phyloP scores from a whole-genome alignment of 2,797 vertebrate genomes.

The Glossophaga mutica region DNA sequence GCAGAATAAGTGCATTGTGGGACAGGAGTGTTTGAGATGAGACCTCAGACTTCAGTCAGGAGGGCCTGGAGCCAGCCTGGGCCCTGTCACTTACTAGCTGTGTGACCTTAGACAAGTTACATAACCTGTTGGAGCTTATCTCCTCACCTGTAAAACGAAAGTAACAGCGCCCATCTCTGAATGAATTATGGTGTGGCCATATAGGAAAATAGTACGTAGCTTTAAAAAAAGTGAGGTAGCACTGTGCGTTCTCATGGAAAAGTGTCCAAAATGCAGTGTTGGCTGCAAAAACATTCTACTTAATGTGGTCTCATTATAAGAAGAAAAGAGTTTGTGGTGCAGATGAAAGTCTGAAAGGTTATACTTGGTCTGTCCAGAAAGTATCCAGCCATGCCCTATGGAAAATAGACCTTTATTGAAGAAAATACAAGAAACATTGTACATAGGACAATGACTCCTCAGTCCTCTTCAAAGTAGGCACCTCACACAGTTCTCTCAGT shows the following conservation, averaged over 20 bases:
- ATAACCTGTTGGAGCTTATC: background rate
- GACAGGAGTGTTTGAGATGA: background rate
- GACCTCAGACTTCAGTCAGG: background rate
- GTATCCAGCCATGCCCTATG: background rate
- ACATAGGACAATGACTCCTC: background rate
- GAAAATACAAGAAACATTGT: background rate
- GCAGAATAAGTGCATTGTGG: background rate
- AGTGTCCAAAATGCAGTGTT: background rate
- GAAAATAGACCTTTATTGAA: background rate
- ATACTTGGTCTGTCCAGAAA: background rate
- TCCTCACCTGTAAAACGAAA: background rate
- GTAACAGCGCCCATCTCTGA: background rate
- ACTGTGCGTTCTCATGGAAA: background rate
- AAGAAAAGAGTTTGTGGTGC: background rate
- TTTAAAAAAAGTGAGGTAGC: background rate
- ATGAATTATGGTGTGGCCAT: background rate
- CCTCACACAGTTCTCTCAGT: background rate
- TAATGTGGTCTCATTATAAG: background rate
- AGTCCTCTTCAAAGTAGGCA: background rate
- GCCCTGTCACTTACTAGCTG: background rate
- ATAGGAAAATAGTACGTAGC: background rate
- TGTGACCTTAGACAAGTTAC: background rate
- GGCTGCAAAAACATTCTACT: background rate
- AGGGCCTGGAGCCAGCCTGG: background rate
- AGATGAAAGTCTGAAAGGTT: background rate